phyloP scores from a whole-genome alignment of 1,140 invertebrate species.

The Drosophila repleta region DNA sequence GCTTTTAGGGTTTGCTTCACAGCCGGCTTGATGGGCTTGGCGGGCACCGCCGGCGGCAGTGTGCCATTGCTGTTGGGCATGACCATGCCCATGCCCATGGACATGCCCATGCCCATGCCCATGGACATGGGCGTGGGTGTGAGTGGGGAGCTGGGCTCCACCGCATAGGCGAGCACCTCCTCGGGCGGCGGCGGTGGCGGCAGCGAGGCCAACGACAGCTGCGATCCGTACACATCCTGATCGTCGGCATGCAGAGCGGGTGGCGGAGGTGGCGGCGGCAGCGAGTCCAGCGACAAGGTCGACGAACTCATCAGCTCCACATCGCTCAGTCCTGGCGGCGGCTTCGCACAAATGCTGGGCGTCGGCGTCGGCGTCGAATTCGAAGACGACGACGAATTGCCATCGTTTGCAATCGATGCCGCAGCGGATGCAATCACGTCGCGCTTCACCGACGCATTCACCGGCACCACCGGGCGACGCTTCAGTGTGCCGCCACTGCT shows the following conservation, averaged over 20 bases:
- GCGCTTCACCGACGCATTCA: conserved; percentile 37
- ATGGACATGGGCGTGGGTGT: conserved; percentile 51
- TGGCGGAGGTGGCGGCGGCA: conserved; percentile 91
- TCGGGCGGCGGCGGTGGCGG: conserved; percentile 89
- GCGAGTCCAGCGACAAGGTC: conserved; percentile 89
- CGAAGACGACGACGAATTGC: conserved; percentile 71
- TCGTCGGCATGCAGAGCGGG: conserved; percentile 86
- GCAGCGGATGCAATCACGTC: conserved; percentile 6
- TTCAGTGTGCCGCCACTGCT: conserved; percentile 86
- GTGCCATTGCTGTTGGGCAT: conserved; percentile 56
- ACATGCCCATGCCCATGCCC: conserved; percentile 20
- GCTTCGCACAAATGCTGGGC: conserved; percentile 75
- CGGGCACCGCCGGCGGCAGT: conserved; percentile 73
- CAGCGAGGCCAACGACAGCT: conserved; percentile 87
- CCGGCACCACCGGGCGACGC: conserved; percentile 70
- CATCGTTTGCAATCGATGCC: conserved; percentile 28
- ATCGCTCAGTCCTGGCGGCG: conserved; percentile 56
- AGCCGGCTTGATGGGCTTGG: conserved; percentile 78
- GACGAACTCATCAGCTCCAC: conserved; percentile 87
- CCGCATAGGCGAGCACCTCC: conserved; percentile 61
- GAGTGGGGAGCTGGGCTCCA: conserved; percentile 21
- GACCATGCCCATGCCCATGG: conserved; percentile 14
- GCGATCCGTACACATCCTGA: conserved; percentile 88
- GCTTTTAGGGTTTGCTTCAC: conserved; percentile 70
- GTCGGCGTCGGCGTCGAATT: conserved; percentile 81